Base-by-base conservation (phyloP, 2,888 invertebrate genomes). In the Caenorhabditis sulstoni region DNA sequence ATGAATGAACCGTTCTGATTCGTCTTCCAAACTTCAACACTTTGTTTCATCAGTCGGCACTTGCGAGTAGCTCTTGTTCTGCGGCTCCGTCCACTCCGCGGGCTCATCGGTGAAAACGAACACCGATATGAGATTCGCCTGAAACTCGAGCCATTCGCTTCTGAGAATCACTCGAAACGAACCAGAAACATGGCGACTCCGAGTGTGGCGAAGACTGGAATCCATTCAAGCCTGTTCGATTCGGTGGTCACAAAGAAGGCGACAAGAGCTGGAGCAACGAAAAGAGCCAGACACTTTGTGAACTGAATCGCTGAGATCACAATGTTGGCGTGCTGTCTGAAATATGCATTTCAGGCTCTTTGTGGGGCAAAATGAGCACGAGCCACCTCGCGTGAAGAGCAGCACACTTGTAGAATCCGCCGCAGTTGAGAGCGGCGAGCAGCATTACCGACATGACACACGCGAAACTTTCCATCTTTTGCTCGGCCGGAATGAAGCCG, bases 281-380 rank as follows among this genome's bases (percentile, higher is more conserved):
- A 86, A 7, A 86, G 66, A 22, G 86, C 81, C 29, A 85, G 35
- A 75, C 86, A 86, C 59, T 86, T 86, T 29, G 79, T 83, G 65
- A 83, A 85, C 59, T 86, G 86, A 41, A 83, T 81, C 47, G 81
- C 81, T 3, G 86, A 81, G 9, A 86, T 76, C 12, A 86, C 81
- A 35, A 86, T 81, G 41, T 78, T 70, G 16, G 77, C 70, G 23
- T 66, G 66, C 55, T 78, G 77, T 45, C 67, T 74, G 29, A 29
- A 29, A 29, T n/a, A n/a, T n/a, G n/a, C n/a, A n/a, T n/a, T n/a
- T n/a, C n/a, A n/a, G n/a, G n/a, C n/a, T n/a, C n/a, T n/a, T n/a
- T n/a, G n/a, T n/a, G n/a, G n/a, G n/a, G n/a, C n/a, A n/a, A n/a
- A n/a, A n/a, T n/a, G n/a, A n/a, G n/a, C n/a, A n/a, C n/a, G 7